Evolutionary conservation across 2,113 vertebrate species (phyloP), one percentile per base, ranked within the genome.

Genomic region (Conger conger): DNA sequence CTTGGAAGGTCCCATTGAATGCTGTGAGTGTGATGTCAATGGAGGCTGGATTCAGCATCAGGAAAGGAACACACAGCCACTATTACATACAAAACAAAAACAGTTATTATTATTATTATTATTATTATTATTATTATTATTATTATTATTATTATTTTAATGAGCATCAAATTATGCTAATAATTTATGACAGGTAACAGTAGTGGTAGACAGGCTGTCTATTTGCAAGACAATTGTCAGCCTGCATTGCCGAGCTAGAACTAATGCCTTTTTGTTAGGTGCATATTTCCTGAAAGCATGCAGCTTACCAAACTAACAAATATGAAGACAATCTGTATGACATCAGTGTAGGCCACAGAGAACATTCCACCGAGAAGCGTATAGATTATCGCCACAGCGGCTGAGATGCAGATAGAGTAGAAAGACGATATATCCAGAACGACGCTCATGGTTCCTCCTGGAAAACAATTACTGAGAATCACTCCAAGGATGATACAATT

Each of bases 271-370:
- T 63, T 63, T 63, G 45, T 13, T 13, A 13, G 15, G 45, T 50
- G 15, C 4, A 23, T 63, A 63, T 2, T 63, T 63, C 57, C 57
- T 63, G 57, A 63, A 27, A 73, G 27, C 9, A 2, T n/a, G 23
- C 68, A 33, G 27, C 91, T 91, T 76, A 93, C 91, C 91, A 94
- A 54, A 80, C 91, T 88, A 84, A 92, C 0, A 77, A 91, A 91
- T 16, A 85, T 79, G 0, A 92, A 88, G 35, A 81, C 33, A 17
- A 94, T 90, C 86, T 94, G 93, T 80, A 94, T 87, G 73, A 94
- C 45, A 17, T 93, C 92, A 68, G 93, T 94, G 86, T 93, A 94
- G 42, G 92, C 92, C 79, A 94, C 92, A 53, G 93, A 93, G 78
- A 92, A 93, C 20, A 94, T 89, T 1, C 91, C 93, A 76, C 92